A percentile compares a stretch with the other conserved stretches of the same genome.
Conservation (phyloP, 1,140 invertebrate genomes). For the Vanessa atalanta region DNA sequence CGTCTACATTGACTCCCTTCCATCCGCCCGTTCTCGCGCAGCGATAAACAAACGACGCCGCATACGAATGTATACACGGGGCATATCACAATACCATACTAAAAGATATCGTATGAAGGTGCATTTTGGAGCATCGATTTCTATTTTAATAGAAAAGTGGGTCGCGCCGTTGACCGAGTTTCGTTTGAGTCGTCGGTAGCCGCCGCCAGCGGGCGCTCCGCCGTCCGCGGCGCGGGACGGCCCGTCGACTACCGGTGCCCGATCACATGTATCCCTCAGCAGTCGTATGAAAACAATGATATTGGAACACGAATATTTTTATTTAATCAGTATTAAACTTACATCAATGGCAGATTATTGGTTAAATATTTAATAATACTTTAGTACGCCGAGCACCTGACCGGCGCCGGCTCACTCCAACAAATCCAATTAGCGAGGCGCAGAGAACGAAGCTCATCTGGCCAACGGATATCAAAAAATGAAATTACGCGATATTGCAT, state of each 20-base stretch:
- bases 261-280: neutral
- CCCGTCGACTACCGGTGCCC: neutral
- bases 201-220: slow-evolving; percentile 6
- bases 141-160: slow-evolving; percentile 32
- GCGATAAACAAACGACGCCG: neutral
- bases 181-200: slow-evolving; percentile 10
- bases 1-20: slow-evolving; percentile 3
- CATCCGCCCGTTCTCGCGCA: neutral
- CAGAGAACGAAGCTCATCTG: slow-evolving; percentile 15
- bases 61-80: neutral
- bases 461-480: slow-evolving; percentile 13
- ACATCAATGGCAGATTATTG: neutral
- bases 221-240: neutral
- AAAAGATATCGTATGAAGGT: slow-evolving; percentile 20
- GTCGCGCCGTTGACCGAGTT: slow-evolving; percentile 29
- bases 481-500: slow-evolving; percentile 24
- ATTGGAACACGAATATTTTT: too few species aligned
- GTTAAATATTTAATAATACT: slow-evolving; percentile 20
- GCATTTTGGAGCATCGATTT: slow-evolving; percentile 25
- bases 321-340: too few species aligned
- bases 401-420: slow-evolving; percentile 3
- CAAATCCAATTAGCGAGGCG: slow-evolving; percentile 26
- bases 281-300: too few species aligned
- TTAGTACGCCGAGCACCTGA: slow-evolving; percentile 4
- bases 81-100: neutral